Base-by-base conservation (phyloP, 2,797 vertebrate species). In the Tarsius wallacei region DNA sequence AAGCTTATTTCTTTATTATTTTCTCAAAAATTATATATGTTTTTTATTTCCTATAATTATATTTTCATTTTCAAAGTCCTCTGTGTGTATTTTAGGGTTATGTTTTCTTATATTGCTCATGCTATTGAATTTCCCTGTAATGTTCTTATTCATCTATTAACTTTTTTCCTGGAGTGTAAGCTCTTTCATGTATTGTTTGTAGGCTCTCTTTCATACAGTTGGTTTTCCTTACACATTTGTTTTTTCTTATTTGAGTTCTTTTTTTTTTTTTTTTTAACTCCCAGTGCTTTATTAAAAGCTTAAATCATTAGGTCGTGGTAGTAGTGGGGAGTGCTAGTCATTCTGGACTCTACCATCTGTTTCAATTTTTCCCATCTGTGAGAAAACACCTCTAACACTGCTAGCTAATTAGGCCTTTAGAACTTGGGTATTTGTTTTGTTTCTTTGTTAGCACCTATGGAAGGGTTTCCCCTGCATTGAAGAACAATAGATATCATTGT, bases 341-440 rank as follows among this genome's bases (percentile, higher is more conserved):
- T 85, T 90, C 84, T 81, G 90, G 15, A 71, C 26, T 68, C 68
- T 91, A 51, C 49, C 55, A 78, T 96, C 15, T 96, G 47, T 93
- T 91, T 88, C 11, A 74, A 26, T 84, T 93, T 93, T 93, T 91
- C 61, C 71, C 26, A 74, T 93, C 59, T 71, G 15, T 82, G 66
- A 87, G 87, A 90, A 97, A 90, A 82, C 28, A 71, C 11, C 19
- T 81, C 55, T 85, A 82, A 81, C 7, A 55, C 71, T 59, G 33
- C 51, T 89, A 55, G 26, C 33, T 97, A 73, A 90, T 77, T 90
- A 85, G 70, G 13, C 51, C 74, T 74, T 87, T 57, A 84, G 68
- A 96, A 33, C 28, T 80, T 90, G 26, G 49, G 21, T 94, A 16
- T 92, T 93, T 68, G 1, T 74, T 77, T 78, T 68, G 1, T 74